These are phyloP conservation scores for Catostylus mosaicus DNA, from an alignment of 30 jellyfish, hydroid and myxozoan species.

Conservation along the genomic window DNA sequence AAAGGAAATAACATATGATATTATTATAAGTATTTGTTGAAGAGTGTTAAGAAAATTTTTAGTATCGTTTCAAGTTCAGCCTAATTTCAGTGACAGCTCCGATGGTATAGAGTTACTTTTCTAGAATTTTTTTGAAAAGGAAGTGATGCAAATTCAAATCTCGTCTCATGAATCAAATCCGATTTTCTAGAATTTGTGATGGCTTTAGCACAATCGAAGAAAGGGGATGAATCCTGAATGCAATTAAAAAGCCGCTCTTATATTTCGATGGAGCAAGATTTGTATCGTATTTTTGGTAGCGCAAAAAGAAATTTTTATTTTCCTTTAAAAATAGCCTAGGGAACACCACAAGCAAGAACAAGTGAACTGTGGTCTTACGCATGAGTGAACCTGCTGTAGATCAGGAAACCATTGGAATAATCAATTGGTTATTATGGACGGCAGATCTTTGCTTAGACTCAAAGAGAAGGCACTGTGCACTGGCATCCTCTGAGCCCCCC, in stretches of 20 bases:
- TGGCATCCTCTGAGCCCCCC: too few relatives aligned
- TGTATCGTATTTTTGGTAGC: not conserved
- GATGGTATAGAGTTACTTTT: not conserved
- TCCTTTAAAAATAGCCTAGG: too few relatives aligned
- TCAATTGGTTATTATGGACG: not conserved
- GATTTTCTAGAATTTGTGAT: not conserved
- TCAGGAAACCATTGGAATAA: conserved; percentile 10
- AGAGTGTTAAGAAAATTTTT: too few relatives aligned
- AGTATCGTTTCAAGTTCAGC: too few relatives aligned
- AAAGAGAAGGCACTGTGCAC: too few relatives aligned
- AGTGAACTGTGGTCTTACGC: conserved; percentile 19
- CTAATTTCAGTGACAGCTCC: too few relatives aligned
- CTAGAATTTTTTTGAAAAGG: not conserved
- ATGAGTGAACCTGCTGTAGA: conserved; percentile 8
- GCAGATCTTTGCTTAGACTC: too few relatives aligned
- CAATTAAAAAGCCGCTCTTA: not conserved
- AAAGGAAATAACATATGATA: too few relatives aligned
- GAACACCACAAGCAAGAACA: not conserved
- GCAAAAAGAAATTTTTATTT: too few relatives aligned
- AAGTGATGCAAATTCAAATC: not conserved
- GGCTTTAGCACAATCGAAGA: conserved; percentile 1
- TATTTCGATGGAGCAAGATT: not conserved
- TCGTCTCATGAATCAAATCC: not conserved
- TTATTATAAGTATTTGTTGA: too few relatives aligned
- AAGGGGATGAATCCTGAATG: not conserved